Percentiles rank a stretch among this genome's conserved stretches.
phyloP scores from a whole-genome alignment of 92 coral and sea anemone genomes.

The Palythoa caribaeorum region DNA sequence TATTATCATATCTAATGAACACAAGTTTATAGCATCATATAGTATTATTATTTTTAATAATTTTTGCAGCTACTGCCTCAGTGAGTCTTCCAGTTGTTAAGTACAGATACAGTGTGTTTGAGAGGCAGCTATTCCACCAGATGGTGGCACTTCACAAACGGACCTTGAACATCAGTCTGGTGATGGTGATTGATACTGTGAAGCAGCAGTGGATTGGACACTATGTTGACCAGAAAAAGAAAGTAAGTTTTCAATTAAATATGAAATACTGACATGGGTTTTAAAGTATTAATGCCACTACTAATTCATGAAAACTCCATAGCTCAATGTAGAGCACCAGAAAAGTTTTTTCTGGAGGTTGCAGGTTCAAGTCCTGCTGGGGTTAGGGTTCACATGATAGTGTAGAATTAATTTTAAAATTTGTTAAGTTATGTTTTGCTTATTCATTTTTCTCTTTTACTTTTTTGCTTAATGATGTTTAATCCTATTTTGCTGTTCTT shows the following conservation, averaged over 20 bases:
- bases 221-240: constrained; percentile 11
- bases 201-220: constrained; percentile 19
- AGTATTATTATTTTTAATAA: not conserved
- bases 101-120: constrained; percentile 8
- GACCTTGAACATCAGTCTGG: not conserved
- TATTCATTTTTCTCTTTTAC: not conserved
- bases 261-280: not conserved
- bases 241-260: not conserved
- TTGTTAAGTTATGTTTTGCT: not conserved
- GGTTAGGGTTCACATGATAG: not conserved
- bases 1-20: not conserved
- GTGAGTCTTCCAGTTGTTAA: not conserved
- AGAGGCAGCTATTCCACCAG: constrained; percentile 21
- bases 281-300: too few relatives aligned
- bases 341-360: not conserved
- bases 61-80: constrained; percentile 10
- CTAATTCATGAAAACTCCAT: too few relatives aligned
- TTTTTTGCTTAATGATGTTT: too few relatives aligned
- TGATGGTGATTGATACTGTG: constrained; percentile 14
- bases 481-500: too few relatives aligned
- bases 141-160: constrained; percentile 11
- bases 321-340: too few relatives aligned
- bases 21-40: not conserved
- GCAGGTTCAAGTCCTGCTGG: constrained; percentile 18
- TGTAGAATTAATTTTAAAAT: too few relatives aligned